Percentiles rank a stretch among this genome's conserved stretches.
These are phyloP conservation scores for Tor tambroides DNA, from an alignment of 2,113 vertebrate genomes.

Conservation along the genomic window DNA sequence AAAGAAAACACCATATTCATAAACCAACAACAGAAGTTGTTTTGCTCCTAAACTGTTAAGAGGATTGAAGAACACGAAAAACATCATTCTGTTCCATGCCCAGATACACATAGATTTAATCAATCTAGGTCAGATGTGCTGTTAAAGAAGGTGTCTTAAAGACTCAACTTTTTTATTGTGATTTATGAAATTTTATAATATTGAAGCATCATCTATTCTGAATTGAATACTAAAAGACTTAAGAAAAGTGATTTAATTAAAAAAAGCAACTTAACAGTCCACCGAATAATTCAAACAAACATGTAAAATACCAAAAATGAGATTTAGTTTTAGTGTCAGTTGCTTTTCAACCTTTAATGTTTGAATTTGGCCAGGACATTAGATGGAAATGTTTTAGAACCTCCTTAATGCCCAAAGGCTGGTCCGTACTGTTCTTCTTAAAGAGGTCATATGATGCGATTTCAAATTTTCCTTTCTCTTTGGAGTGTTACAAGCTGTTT, in stretches of 20 bases:
- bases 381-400: not conserved
- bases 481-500: too few relatives aligned
- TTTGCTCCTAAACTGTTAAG: conserved; percentile 68
- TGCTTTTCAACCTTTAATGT: too few relatives aligned
- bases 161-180: not conserved
- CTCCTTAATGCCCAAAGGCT: not conserved
- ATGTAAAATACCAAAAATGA: too few relatives aligned
- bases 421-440: conserved; percentile 24
- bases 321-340: too few relatives aligned
- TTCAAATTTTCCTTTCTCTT: too few relatives aligned
- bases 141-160: not conserved
- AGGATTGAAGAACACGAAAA: conserved; percentile 68
- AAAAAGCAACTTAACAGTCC: not conserved
- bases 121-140: conserved; percentile 30
- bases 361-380: not conserved
- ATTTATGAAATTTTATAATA: not conserved
- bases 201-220: not conserved
- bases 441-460: too few relatives aligned
- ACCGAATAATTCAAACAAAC: not conserved
- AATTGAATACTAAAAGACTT: not conserved
- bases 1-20: conserved; percentile 55
- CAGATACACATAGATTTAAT: not conserved
- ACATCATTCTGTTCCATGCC: conserved; percentile 47
- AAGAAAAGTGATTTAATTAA: not conserved
- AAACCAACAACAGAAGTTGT: conserved; percentile 55